Evolutionary conservation across 2,113 vertebrate genomes (phyloP).

Genomic region (Podarcis muralis): DNA sequence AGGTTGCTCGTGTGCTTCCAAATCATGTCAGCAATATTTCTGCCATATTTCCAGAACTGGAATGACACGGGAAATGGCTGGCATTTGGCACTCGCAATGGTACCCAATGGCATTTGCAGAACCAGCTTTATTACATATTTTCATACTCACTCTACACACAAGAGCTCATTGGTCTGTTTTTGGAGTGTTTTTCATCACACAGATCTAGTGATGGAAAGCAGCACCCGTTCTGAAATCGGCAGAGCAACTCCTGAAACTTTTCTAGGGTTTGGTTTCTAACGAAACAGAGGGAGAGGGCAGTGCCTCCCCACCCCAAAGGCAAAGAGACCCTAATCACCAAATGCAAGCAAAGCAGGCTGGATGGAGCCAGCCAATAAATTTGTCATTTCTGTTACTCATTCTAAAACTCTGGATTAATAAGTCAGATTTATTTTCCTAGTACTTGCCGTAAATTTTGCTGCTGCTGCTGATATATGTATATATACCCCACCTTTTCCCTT

Average conservation of each 20-base stretch:
- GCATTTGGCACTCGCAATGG: neutral
- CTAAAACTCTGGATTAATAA: neutral
- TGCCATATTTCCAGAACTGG: too few species aligned
- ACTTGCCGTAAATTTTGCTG: too few species aligned
- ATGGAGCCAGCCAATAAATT: neutral
- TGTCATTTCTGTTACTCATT: neutral
- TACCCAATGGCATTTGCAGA: neutral
- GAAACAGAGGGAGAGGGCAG: neutral
- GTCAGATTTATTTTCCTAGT: neutral
- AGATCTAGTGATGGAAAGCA: neutral
- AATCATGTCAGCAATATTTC: neutral
- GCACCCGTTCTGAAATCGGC: neutral
- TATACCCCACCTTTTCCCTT: too few species aligned
- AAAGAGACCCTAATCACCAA: neutral
- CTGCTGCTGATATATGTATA: too few species aligned
- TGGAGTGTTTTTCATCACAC: neutral
- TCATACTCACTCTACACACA: neutral
- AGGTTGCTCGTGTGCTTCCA: neutral
- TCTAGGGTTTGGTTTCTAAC: neutral
- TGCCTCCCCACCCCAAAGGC: neutral
- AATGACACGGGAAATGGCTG: neutral
- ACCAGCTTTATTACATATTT: neutral
- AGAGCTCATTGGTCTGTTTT: neutral
- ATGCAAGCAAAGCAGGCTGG: neutral
- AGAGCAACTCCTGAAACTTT: neutral